Evolutionary conservation across 2,113 vertebrate species (phyloP).

Genomic region (Hiodon alosoides): DNA sequence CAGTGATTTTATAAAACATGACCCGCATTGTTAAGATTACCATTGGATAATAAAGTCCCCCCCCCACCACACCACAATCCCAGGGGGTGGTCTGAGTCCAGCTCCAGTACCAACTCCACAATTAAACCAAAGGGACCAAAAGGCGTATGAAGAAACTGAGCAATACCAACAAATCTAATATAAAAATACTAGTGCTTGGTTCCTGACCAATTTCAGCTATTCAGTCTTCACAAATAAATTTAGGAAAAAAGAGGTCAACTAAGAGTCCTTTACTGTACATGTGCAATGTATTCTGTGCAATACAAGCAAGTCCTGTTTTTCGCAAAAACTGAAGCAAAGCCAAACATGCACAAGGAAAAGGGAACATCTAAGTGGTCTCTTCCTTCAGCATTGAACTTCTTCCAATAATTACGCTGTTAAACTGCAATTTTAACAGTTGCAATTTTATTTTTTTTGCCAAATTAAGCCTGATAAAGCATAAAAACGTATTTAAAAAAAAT

Average conservation of each 20-base stretch:
- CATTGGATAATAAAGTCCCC: constrained; percentile 31
- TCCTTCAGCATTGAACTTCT: no score
- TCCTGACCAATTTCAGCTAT: constrained; percentile 49
- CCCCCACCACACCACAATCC: constrained; percentile 27
- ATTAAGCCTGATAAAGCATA: no score
- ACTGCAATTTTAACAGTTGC: no score
- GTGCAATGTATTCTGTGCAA: constrained; percentile 37
- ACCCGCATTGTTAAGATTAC: constrained; percentile 59
- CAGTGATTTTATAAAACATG: constrained; percentile 64
- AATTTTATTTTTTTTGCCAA: no score
- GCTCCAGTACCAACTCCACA: constrained; percentile 68
- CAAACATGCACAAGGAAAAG: no score
- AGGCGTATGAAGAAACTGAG: constrained; percentile 32
- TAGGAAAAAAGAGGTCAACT: constrained; percentile 13
- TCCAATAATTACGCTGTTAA: no score
- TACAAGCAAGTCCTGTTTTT: constrained; percentile 29
- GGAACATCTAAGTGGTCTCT: no score
- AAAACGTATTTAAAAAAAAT: no score
- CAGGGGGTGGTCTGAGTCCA: constrained; percentile 67
- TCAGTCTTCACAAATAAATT: constrained; percentile 9
- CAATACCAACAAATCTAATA: constrained; percentile 30
- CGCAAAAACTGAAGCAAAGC: no score
- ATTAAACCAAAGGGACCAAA: constrained; percentile 45
- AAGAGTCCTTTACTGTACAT: constrained; percentile 16
- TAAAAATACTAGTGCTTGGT: constrained; percentile 42